Base-by-base conservation (phyloP, 2,113 vertebrate species). In the Eurystomus gularis region DNA sequence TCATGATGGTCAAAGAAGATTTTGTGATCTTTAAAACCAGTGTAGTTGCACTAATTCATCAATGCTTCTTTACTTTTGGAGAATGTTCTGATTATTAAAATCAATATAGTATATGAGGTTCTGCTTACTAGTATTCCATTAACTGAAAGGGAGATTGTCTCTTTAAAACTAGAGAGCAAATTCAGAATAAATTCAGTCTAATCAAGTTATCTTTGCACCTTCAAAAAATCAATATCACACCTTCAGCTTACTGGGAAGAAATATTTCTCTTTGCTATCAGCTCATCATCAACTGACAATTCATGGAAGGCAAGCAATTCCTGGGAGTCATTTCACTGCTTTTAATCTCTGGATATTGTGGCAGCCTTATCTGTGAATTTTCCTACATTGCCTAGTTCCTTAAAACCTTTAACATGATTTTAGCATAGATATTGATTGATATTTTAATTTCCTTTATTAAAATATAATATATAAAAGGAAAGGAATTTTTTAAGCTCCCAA, bases 191-290 rank as follows among this genome's bases (percentile, higher is more conserved):
- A 88, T 79, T 82, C 54, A 42, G 65, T 39, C 37, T 92, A 92
- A 94, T 93, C 58, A 88, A 95, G 84, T 90, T 90, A 80, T 94
- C 72, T 94, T 95, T 71, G 48, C 82, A 93, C 76, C 55, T 88
- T 90, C 88, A 81, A 46, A 93, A n/a, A 96, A 57, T 86, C 88
- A 97, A 62, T 96, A 95, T 97, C 79, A 92, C 93, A 94, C 90
- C 80, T 97, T 84, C 70, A 82, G 72, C 69, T 90, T 49, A 87
- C 58, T 48, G 65, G 11, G 71, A 97, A 93, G 91, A 95, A 96
- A 82, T 87, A 95, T 86, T 95, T 94, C 90, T 81, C 82, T 91
- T 71, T 76, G 60, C 72, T 94, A 92, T 95, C 94, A 94, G 70
- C 76, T 88, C 79, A 90, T 87, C 91, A 94, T 87, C 93, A 95